phyloP scores from a whole-genome alignment of 2,113 vertebrate species.

The Tragelaphus imberbis region DNA sequence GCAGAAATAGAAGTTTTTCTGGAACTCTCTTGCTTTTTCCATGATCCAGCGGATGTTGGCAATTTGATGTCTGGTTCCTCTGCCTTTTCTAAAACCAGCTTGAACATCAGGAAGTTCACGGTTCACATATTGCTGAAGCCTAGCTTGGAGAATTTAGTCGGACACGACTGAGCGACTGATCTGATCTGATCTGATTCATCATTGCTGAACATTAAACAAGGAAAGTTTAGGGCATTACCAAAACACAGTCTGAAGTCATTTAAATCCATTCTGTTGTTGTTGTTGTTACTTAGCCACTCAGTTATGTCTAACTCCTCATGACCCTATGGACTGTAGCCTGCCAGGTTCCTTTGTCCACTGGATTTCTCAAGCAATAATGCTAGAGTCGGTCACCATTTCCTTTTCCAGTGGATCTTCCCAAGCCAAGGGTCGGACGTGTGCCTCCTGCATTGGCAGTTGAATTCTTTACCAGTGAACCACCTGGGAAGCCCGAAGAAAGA shows the following conservation, averaged over 20 bases:
- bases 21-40: no score
- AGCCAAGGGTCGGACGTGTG: background rate
- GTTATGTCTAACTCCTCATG: background rate
- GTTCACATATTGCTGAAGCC: no score
- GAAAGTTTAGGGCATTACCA: rapidly evolving
- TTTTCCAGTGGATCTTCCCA: background rate
- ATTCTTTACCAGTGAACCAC: background rate
- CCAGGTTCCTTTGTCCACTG: background rate
- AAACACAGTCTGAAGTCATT: no score
- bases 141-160: no score
- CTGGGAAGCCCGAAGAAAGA: background rate
- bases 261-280: background rate
- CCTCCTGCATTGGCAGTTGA: background rate
- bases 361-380: background rate
- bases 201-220: background rate
- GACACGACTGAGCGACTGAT: no score
- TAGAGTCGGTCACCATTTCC: background rate
- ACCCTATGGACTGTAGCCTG: background rate
- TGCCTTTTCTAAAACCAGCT: no score
- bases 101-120: no score
- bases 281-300: background rate
- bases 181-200: background rate
- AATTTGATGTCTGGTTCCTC: no score
- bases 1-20: no score
- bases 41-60: no score